Conservation (phyloP, 2,113 vertebrate species). For the Phyllopteryx taeniolatus region DNA sequence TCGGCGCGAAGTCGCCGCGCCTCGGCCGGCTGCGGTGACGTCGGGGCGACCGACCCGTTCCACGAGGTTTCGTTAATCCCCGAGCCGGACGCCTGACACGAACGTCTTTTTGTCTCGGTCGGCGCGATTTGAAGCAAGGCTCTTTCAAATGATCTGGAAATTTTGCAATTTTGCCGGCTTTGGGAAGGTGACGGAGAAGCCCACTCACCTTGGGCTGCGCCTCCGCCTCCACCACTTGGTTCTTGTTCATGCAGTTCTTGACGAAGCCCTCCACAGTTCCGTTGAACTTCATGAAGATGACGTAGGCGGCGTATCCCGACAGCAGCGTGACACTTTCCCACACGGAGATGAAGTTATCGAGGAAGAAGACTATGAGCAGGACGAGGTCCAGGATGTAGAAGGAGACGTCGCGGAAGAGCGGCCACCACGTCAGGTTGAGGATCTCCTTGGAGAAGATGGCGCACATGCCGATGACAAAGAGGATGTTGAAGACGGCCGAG, state of each 20-base stretch:
- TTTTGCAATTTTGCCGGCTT: not conserved
- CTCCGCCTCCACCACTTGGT: slow-evolving; percentile 94
- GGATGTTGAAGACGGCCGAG: slow-evolving; percentile 96
- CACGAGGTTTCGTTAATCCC: too few species aligned
- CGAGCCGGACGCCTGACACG: too few species aligned
- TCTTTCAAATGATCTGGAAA: not conserved
- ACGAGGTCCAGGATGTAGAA: slow-evolving; percentile 97
- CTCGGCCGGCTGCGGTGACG: not conserved
- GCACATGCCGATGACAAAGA: slow-evolving; percentile 98
- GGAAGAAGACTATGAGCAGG: slow-evolving; percentile 95
- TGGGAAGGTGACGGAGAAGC: slow-evolving; percentile 6
- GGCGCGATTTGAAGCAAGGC: too few species aligned
- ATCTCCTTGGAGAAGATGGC: slow-evolving; percentile 97
- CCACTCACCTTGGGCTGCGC: slow-evolving; percentile 88
- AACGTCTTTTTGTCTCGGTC: too few species aligned
- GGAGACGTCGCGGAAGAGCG: slow-evolving; percentile 92
- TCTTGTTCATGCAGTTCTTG: slow-evolving; percentile 84
- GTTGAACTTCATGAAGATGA: slow-evolving; percentile 98
- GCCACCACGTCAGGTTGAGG: slow-evolving; percentile 97
- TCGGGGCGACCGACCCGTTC: not conserved
- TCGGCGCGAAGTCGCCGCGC: not conserved
- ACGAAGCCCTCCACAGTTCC: slow-evolving; percentile 82
- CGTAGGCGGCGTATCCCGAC: slow-evolving; percentile 82
- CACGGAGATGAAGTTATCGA: slow-evolving; percentile 92
- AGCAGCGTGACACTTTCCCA: slow-evolving; percentile 90